These are phyloP conservation scores for Nannospalax galili DNA, from an alignment of 2,113 vertebrate species.

Conservation along the genomic window DNA sequence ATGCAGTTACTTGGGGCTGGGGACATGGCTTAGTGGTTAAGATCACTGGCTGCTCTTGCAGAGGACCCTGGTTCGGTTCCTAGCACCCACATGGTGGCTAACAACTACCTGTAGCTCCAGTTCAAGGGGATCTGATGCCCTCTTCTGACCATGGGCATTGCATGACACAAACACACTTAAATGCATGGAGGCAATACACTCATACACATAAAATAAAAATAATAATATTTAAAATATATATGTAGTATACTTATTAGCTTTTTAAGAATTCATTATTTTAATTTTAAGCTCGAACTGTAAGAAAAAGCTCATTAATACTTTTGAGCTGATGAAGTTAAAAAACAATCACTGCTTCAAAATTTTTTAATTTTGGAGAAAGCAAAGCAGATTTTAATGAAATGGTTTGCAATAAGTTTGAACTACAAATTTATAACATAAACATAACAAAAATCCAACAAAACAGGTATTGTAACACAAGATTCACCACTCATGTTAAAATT, in stretches of 20 bases:
- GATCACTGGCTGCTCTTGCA: no score
- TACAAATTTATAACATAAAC: conserved; percentile 17
- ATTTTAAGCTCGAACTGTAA: background rate
- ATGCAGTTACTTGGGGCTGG: no score
- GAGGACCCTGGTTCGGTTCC: no score
- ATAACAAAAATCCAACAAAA: background rate
- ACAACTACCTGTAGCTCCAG: no score
- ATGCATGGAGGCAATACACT: no score
- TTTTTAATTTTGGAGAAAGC: background rate
- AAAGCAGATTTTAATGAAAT: background rate
- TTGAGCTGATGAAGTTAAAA: conserved; percentile 7
- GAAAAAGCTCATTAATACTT: background rate
- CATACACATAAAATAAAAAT: no score
- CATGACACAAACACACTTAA: no score
- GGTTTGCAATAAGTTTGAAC: background rate
- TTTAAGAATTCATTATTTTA: background rate
- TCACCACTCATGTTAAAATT: background rate
- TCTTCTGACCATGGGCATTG: no score
- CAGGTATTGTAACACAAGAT: background rate
- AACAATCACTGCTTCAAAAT: conserved; percentile 19
- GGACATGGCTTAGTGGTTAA: no score
- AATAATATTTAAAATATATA: no score
- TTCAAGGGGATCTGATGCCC: no score
- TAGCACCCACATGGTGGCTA: no score
- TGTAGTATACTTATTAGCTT: background rate